These are phyloP conservation scores for Dasypolia templi DNA, from an alignment of 2,888 invertebrate genomes.

Conservation along the genomic window DNA sequence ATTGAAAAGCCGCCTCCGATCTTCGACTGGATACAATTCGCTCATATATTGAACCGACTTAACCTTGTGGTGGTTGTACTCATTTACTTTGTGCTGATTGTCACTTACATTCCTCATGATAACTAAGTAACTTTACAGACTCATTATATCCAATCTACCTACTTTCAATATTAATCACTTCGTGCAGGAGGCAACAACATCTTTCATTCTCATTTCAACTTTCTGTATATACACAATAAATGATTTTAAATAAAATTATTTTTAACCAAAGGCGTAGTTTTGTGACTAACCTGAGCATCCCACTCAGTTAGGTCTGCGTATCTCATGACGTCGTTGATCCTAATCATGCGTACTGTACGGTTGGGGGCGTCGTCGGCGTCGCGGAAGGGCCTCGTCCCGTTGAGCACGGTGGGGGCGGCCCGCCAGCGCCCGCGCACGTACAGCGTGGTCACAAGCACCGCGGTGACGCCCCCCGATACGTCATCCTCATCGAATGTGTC, in stretches of 20 bases:
- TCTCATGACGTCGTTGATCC: constrained; percentile 85
- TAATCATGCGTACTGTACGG: constrained; percentile 81
- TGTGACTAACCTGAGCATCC: constrained; percentile 81
- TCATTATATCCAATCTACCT: not conserved
- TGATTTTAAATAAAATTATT: constrained; percentile 31
- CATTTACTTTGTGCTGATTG: constrained; percentile 81
- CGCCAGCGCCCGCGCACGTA: constrained; percentile 86
- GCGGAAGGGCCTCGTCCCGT: constrained; percentile 79
- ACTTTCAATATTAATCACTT: not conserved
- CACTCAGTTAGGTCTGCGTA: constrained; percentile 81
- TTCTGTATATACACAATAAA: constrained; percentile 13
- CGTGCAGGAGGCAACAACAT: not conserved
- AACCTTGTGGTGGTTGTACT: constrained; percentile 77
- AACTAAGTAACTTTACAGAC: constrained; percentile 46
- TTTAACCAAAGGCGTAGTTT: constrained; percentile 16
- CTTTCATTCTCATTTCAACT: not conserved
- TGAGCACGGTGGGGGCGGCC: constrained; percentile 85
- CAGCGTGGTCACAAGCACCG: constrained; percentile 78
- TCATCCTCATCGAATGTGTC: constrained; percentile 86
- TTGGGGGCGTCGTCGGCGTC: constrained; percentile 70
- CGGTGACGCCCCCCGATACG: constrained; percentile 75
- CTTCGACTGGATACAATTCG: constrained; percentile 84
- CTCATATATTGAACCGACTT: constrained; percentile 82
- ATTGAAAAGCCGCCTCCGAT: constrained; percentile 66
- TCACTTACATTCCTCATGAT: constrained; percentile 81